Conservation (phyloP, 2,113 vertebrate genomes). For the Platichthys stellatus region DNA sequence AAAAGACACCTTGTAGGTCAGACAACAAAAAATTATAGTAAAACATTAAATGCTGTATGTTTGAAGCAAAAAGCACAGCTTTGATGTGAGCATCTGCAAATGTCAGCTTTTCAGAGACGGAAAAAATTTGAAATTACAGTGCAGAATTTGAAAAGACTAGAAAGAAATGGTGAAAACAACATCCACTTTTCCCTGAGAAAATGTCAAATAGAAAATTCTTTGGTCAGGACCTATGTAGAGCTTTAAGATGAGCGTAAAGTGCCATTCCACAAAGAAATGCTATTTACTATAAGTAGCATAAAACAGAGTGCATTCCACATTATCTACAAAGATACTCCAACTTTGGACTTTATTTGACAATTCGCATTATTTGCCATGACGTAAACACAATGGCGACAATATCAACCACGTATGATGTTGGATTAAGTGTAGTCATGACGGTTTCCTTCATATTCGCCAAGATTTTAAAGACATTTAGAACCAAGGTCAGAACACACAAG, state of each 20-base stretch:
- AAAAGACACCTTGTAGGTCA: too few relatives aligned
- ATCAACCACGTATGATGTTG: background rate
- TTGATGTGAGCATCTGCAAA: background rate
- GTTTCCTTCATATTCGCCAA: constrained; percentile 25
- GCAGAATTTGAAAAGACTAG: constrained; percentile 20
- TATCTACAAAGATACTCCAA: constrained; percentile 40
- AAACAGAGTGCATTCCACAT: constrained; percentile 39
- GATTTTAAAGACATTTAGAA: constrained; percentile 49
- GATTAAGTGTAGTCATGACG: constrained; percentile 10
- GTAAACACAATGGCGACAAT: constrained; percentile 7
- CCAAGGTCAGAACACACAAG: constrained; percentile 15
- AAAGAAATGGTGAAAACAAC: background rate
- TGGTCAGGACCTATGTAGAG: background rate
- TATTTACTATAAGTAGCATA: constrained; percentile 39
- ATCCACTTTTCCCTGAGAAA: background rate
- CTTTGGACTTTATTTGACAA: constrained; percentile 40
- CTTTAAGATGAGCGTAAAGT: background rate
- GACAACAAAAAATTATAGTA: background rate
- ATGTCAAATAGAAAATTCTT: background rate
- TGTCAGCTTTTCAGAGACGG: background rate
- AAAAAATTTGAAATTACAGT: background rate
- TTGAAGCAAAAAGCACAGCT: background rate
- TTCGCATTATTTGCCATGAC: constrained; percentile 26
- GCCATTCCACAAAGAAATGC: constrained; percentile 36
- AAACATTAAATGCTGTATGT: background rate